Conservation (phyloP, 1,140 invertebrate genomes). For the Acarapis woodi region DNA sequence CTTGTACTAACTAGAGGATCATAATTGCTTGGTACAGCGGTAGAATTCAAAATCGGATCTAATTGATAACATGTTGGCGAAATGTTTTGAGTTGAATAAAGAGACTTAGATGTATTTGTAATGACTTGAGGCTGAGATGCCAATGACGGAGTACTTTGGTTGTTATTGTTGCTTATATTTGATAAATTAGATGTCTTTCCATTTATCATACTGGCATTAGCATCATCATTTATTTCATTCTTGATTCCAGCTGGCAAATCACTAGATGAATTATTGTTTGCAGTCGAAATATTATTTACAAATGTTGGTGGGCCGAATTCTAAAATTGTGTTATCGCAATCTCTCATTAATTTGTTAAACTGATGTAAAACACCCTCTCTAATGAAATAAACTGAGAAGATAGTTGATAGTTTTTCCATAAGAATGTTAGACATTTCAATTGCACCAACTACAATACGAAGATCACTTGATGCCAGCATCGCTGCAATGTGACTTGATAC, state of each 20-base stretch:
- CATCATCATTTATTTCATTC: not conserved
- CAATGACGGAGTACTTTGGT: not conserved
- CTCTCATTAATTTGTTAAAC: conserved; percentile 32
- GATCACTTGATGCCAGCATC: conserved; percentile 82
- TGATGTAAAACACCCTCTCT: conserved; percentile 82
- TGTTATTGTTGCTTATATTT: too few relatives aligned
- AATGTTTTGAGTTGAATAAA: too few relatives aligned
- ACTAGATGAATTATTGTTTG: not conserved
- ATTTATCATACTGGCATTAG: not conserved
- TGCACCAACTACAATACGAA: conserved; percentile 83
- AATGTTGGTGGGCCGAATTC: not conserved
- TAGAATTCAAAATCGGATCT: too few relatives aligned
- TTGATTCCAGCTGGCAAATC: not conserved
- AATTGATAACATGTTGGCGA: too few relatives aligned
- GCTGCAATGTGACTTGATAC: conserved; percentile 88
- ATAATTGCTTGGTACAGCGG: too few relatives aligned
- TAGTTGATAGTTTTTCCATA: conserved; percentile 76
- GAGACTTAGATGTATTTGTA: too few relatives aligned
- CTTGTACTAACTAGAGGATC: too few relatives aligned
- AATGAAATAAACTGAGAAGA: conserved; percentile 76
- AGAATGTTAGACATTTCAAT: conserved; percentile 83
- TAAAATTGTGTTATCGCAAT: not conserved
- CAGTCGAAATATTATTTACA: not conserved
- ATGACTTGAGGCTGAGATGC: too few relatives aligned
- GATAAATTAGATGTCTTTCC: too few relatives aligned